Conservation (phyloP, 2,113 vertebrate genomes). For the Oostethus manadensis region DNA sequence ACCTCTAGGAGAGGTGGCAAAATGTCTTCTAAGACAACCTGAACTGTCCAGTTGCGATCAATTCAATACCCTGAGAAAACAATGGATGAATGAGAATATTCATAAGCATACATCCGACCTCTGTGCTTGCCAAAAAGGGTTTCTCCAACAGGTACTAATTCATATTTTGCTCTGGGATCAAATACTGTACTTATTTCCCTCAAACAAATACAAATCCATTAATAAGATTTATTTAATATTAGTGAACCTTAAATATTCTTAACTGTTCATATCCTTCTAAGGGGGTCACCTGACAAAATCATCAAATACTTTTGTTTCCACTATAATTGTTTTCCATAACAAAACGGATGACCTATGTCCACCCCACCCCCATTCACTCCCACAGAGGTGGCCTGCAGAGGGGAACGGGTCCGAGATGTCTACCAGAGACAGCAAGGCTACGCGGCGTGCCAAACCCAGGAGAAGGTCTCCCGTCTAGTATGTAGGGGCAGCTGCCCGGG, state of each 20-base stretch:
- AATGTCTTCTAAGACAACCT: too few species aligned
- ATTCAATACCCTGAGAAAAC: too few species aligned
- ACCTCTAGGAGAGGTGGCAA: too few species aligned
- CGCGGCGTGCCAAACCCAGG: slow-evolving; percentile 95
- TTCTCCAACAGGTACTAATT: too few species aligned
- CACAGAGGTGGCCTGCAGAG: slow-evolving; percentile 94
- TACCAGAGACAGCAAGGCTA: slow-evolving; percentile 98
- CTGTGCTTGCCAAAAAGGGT: too few species aligned
- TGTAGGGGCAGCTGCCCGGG: slow-evolving; percentile 83
- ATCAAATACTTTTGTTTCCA: not conserved
- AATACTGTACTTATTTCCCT: not conserved
- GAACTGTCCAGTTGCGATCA: too few species aligned
- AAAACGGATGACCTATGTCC: not conserved
- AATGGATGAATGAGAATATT: too few species aligned
- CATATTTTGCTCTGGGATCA: too few species aligned
- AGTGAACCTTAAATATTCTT: too few species aligned
- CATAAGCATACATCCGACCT: too few species aligned
- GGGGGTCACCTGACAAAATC: too few species aligned
- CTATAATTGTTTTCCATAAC: not conserved
- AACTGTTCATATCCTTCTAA: too few species aligned
- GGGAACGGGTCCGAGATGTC: slow-evolving; percentile 95
- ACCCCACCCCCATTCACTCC: not conserved
- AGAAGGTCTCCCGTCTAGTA: slow-evolving; percentile 96
- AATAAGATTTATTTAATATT: not conserved
- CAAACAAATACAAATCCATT: not conserved